Percentiles rank a stretch among this genome's conserved stretches.
Evolutionary conservation across 2,888 invertebrate genomes (phyloP).

Genomic region (Cerceris rybyensis): DNA sequence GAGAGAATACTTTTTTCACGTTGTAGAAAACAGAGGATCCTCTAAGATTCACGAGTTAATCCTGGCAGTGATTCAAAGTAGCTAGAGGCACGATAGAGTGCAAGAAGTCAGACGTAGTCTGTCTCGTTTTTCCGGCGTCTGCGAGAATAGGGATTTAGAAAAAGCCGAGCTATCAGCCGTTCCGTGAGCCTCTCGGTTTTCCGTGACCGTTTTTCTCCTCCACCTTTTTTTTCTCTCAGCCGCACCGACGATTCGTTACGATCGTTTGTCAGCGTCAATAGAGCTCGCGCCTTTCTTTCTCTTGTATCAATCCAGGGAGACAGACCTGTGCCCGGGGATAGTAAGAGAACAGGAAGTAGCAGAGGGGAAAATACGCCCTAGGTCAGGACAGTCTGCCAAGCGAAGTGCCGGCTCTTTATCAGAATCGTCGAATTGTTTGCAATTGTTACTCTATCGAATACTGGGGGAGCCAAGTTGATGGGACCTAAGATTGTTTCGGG

Average conservation of each 20-base stretch:
- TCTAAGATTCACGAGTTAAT: conserved; percentile 19
- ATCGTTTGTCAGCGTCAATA: conserved; percentile 64
- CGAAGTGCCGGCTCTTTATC: conserved; percentile 52
- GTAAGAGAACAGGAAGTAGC: not conserved
- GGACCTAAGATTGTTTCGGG: not conserved
- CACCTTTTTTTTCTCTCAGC: not conserved
- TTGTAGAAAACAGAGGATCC: conserved; percentile 21
- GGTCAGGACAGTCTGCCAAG: conserved; percentile 42
- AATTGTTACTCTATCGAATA: not conserved
- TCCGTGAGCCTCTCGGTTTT: conserved; percentile 28
- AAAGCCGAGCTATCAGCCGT: conserved; percentile 6
- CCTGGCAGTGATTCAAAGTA: conserved; percentile 42
- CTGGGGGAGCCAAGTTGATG: not conserved
- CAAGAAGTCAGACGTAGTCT: not conserved
- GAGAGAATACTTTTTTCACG: no score
- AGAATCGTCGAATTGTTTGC: conserved; percentile 49
- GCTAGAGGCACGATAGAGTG: conserved; percentile 22
- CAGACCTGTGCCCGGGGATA: not conserved
- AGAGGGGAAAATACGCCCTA: conserved; percentile 6
- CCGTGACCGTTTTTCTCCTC: conserved; percentile 7
- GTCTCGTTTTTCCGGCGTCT: not conserved
- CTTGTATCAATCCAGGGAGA: conserved; percentile 32
- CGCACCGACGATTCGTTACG: conserved; percentile 36
- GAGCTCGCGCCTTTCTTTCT: conserved; percentile 47
- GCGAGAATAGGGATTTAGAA: conserved; percentile 5